These are phyloP conservation scores for Macrobrachium rosenbergii DNA, from an alignment of 1,140 invertebrate species.

Conservation along the genomic window DNA sequence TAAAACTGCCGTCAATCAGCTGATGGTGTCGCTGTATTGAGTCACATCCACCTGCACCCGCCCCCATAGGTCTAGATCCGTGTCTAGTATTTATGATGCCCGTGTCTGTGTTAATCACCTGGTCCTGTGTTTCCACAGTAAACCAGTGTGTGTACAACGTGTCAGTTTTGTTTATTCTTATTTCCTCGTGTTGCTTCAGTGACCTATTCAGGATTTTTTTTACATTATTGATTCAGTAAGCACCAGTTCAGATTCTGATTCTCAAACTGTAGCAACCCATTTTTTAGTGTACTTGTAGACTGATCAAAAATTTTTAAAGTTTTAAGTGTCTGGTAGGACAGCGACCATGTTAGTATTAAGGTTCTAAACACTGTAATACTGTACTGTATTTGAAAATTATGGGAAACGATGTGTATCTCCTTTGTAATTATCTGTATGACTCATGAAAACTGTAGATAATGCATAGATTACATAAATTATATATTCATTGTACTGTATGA, in stretches of 20 bases:
- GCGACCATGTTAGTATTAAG: conserved; percentile 48
- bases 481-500: too few relatives aligned
- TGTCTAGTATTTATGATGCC: conserved; percentile 60
- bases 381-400: too few relatives aligned
- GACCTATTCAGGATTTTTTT: conserved; percentile 59
- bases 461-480: too few relatives aligned
- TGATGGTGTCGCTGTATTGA: conserved; percentile 30
- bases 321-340: conserved; percentile 63
- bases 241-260: conserved; percentile 62
- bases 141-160: conserved; percentile 53
- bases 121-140: conserved; percentile 14
- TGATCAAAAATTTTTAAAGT: conserved; percentile 53
- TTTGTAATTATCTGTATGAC: too few relatives aligned
- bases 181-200: conserved; percentile 62
- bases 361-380: neutral
- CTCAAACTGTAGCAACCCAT: conserved; percentile 58
- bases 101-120: conserved; percentile 55
- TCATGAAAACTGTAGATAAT: too few relatives aligned
- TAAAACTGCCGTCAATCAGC: neutral
- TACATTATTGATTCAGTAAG: conserved; percentile 42
- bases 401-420: too few relatives aligned
- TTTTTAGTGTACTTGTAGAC: conserved; percentile 56
- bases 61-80: conserved; percentile 55
- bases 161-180: conserved; percentile 3
- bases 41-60: conserved; percentile 58